A percentile compares a stretch with the other conserved stretches of the same genome.
Conservation (phyloP, 1,140 invertebrate species). For the Hycleus phaleratus region DNA sequence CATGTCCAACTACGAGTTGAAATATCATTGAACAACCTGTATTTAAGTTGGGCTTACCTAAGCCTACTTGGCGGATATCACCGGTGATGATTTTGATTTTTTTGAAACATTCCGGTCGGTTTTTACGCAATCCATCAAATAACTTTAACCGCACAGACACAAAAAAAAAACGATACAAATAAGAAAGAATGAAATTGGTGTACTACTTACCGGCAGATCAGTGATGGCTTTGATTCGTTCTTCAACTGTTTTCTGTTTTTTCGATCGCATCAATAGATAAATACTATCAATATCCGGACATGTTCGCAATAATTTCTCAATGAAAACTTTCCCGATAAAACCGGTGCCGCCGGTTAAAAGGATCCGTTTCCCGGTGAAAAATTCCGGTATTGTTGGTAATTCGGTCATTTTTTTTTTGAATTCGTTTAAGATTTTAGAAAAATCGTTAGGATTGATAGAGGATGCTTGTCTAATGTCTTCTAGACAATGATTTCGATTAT, state of each 20-base stretch:
- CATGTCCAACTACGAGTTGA: too few relatives aligned
- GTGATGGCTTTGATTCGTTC: constrained; percentile 47
- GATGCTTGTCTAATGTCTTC: too few relatives aligned
- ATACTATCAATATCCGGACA: constrained; percentile 55
- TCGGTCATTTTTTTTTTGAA: not conserved
- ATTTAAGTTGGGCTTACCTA: constrained; percentile 43
- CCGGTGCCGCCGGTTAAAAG: constrained; percentile 29
- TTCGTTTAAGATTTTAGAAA: not conserved
- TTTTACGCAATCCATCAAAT: constrained; percentile 46
- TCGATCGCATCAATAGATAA: constrained; percentile 60
- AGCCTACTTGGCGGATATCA: constrained; percentile 58
- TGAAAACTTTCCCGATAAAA: constrained; percentile 46
- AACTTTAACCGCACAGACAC: constrained; percentile 38
- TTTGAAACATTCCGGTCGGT: constrained; percentile 45
- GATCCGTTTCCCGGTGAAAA: constrained; percentile 19
- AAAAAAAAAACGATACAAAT: constrained; percentile 19
- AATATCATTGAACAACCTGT: not conserved
- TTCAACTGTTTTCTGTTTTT: constrained; percentile 49
- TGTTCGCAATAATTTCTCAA: constrained; percentile 64
- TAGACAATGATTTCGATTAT: too few relatives aligned
- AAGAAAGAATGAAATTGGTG: not conserved
- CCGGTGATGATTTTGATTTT: constrained; percentile 75
- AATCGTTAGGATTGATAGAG: not conserved
- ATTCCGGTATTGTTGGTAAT: constrained; percentile 5
- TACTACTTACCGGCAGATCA: constrained; percentile 41